phyloP scores from a whole-genome alignment of 2,888 invertebrate genomes.

The Pterostichus madidus region DNA sequence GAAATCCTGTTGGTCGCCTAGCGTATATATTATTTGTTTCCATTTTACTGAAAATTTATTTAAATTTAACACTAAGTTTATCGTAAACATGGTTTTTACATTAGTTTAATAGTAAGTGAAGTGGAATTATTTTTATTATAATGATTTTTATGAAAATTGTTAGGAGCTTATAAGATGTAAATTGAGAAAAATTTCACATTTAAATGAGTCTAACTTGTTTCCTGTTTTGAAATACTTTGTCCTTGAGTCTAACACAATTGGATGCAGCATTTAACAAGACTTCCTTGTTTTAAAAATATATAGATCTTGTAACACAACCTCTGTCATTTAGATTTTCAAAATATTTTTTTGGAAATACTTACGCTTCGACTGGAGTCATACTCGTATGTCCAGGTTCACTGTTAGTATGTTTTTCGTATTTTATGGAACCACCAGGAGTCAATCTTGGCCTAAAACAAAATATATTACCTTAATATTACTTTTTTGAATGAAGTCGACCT shows the following conservation, averaged over 20 bases:
- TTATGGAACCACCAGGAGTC: not conserved
- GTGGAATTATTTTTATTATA: conserved; percentile 3
- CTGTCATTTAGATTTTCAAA: not conserved
- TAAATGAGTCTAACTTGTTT: conserved; percentile 44
- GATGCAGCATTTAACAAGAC: conserved; percentile 1
- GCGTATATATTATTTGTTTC: not conserved
- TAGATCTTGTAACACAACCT: not conserved
- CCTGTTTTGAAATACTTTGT: conserved; percentile 24
- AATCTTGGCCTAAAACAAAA: conserved; percentile 37
- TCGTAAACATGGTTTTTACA: not conserved
- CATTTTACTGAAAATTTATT: conserved; percentile 3
- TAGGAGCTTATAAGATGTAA: not conserved
- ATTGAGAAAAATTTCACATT: conserved; percentile 25
- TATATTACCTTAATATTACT: too few relatives aligned
- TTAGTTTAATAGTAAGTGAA: not conserved
- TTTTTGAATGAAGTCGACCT: too few relatives aligned
- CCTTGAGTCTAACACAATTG: conserved; percentile 17
- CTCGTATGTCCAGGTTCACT: conserved; percentile 1
- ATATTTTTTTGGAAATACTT: conserved; percentile 24
- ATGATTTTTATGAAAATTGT: conserved; percentile 8
- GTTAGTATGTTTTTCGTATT: conserved; percentile 25
- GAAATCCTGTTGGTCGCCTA: conserved; percentile 72
- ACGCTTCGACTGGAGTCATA: conserved; percentile 44
- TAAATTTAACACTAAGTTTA: not conserved
- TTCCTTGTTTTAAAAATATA: conserved; percentile 24